These are phyloP conservation scores for Siniperca knerii DNA, from an alignment of 2,113 vertebrate species.

Conservation along the genomic window DNA sequence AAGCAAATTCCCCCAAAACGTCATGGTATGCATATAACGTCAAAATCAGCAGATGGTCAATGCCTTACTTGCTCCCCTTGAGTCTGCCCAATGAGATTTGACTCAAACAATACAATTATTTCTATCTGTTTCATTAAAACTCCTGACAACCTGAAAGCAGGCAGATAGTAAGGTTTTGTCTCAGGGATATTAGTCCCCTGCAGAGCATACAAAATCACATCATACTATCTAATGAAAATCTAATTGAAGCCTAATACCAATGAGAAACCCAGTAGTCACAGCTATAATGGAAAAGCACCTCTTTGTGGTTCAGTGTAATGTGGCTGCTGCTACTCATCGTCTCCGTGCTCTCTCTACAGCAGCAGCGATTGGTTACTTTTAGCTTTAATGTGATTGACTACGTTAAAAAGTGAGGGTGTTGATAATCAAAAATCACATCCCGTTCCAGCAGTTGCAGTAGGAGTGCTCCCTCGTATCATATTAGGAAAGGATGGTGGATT, in stretches of 20 bases:
- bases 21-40: background rate
- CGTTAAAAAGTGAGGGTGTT: slow-evolving; percentile 52
- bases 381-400: slow-evolving; percentile 54
- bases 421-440: slow-evolving; percentile 72
- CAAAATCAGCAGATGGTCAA: slow-evolving; percentile 8
- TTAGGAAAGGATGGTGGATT: slow-evolving; percentile 51
- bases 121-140: slow-evolving; percentile 44
- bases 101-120: slow-evolving; percentile 23
- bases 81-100: slow-evolving; percentile 15
- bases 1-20: background rate
- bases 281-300: slow-evolving; percentile 52
- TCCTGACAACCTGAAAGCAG: slow-evolving; percentile 21
- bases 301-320: slow-evolving; percentile 32
- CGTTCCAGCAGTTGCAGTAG: slow-evolving; percentile 43
- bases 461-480: slow-evolving; percentile 36
- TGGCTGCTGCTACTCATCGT: slow-evolving; percentile 27
- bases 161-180: slow-evolving; percentile 28
- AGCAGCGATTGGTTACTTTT: slow-evolving; percentile 38
- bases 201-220: slow-evolving; percentile 60
- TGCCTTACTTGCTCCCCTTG: slow-evolving; percentile 9
- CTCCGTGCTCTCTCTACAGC: background rate
- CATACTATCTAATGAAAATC: slow-evolving; percentile 67
- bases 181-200: slow-evolving; percentile 44
- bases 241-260: slow-evolving; percentile 54
- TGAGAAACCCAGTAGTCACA: slow-evolving; percentile 58